Evolutionary conservation across 2,888 invertebrate genomes (phyloP), one percentile per base, ranked within the genome.

Genomic region (Lomographa bimaculata): DNA sequence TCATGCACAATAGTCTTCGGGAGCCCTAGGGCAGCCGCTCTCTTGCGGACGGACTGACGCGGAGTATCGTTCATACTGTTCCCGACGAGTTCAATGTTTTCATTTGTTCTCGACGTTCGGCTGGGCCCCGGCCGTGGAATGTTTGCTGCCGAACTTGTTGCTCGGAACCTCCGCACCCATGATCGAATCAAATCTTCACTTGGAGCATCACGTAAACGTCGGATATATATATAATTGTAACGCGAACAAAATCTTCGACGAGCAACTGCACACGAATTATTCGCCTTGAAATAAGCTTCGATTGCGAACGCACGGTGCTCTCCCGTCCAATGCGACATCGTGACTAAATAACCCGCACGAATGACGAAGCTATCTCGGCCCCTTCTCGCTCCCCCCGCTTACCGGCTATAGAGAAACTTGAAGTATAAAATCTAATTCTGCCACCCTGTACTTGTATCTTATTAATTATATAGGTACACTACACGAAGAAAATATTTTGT

Each of bases 111-210:
- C 4, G 49, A 42, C 7, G 46, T 29, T 14, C 33, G 34, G 27
- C 46, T 39, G 27, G 43, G 29, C 8, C 46, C 40, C 18, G 45
- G 36, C 30, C 45, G 44, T n/a, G 46, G 44, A 8, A 27, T 25
- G n/a, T 40, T 46, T 28, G 14, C 14, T 14, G 50, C 46, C 6
- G 52, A 50, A 43, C 30, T 35, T 25, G 39, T 50, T 44, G 46
- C 12, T 7, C 50, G 50, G 46, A 54, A 49, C 28, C 47, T 54
- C 23, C 38, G 32, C 40, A 53, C 52, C 50, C 52, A 58, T 12
- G 27, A 48, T 29, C 48, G 43, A 50, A 59, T 55, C 29, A 56
- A 52, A 53, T 50, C 41, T 7, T 38, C 53, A 45, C 56, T 55
- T 10, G 55, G 49, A n/a, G 42, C 53, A 32, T 55, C 53, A 23